phyloP scores from a whole-genome alignment of 2,113 vertebrate genomes.

The Dromaius novaehollandiae region DNA sequence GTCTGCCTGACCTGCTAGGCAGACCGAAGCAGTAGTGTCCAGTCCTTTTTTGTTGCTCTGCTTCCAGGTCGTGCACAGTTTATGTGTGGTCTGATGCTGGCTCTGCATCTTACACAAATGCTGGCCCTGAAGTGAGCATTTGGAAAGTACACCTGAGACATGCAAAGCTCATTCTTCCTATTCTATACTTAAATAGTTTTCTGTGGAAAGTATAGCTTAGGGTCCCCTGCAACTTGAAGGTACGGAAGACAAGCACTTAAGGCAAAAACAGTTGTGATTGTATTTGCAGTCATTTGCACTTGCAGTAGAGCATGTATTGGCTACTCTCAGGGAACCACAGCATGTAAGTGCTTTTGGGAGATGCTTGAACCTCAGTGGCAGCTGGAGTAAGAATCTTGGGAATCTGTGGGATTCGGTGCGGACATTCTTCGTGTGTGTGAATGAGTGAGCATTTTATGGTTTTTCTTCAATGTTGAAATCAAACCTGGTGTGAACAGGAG shows the following conservation, averaged over 20 bases:
- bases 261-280: neutral
- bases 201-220: neutral
- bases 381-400: neutral
- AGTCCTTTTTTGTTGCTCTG: neutral
- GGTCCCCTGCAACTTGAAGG: neutral
- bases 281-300: rapidly evolving
- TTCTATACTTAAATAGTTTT: neutral
- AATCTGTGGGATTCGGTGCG: neutral
- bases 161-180: neutral
- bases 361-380: neutral
- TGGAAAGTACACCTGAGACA: neutral
- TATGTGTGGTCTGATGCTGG: neutral
- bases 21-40: neutral
- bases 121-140: neutral
- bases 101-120: neutral
- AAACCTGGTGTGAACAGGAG: neutral
- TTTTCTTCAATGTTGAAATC: neutral
- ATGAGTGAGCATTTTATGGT: neutral
- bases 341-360: neutral
- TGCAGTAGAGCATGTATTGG: rapidly evolving
- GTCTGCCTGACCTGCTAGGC: neutral
- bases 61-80: neutral
- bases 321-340: neutral
- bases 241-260: neutral
- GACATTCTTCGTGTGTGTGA: neutral